A percentile compares a stretch with the other conserved stretches of the same genome.
These are phyloP conservation scores for Xiphophorus birchmanni DNA, from an alignment of 2,797 vertebrate species.

Conservation along the genomic window DNA sequence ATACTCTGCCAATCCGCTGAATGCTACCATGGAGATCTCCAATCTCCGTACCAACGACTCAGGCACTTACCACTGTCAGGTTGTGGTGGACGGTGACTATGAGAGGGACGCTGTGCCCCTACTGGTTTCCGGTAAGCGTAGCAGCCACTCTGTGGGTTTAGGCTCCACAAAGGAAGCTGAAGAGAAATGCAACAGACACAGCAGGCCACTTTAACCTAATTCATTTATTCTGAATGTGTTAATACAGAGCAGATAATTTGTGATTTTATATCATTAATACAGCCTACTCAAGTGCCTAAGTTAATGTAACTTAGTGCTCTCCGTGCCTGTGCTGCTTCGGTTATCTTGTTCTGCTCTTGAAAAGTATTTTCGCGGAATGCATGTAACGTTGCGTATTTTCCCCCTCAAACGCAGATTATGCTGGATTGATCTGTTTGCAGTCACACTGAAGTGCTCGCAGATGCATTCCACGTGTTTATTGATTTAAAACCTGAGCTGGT, in stretches of 20 bases:
- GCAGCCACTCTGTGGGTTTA: constrained; percentile 21
- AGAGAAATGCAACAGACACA: not conserved
- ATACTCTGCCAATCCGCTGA: constrained; percentile 81
- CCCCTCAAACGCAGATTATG: not conserved
- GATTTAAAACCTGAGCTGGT: constrained; percentile 5
- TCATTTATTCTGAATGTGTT: constrained; percentile 33
- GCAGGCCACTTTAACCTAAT: not conserved
- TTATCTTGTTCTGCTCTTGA: constrained; percentile 54
- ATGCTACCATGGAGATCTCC: constrained; percentile 88
- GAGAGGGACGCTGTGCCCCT: constrained; percentile 90
- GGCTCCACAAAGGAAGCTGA: not conserved
- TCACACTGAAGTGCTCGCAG: not conserved
- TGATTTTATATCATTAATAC: constrained; percentile 39
- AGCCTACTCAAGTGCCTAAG: constrained; percentile 32
- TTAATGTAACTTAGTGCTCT: constrained; percentile 31
- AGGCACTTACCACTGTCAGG: constrained; percentile 91
- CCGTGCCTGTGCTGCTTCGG: constrained; percentile 39
- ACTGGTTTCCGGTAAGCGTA: constrained; percentile 90
- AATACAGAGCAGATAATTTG: constrained; percentile 32
- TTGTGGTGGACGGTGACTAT: constrained; percentile 88
- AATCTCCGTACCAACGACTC: constrained; percentile 88
- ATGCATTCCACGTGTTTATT: not conserved
- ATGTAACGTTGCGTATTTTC: constrained; percentile 25
- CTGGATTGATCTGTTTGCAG: constrained; percentile 36
- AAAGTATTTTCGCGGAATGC: constrained; percentile 51